phyloP scores from a whole-genome alignment of 2,888 invertebrate genomes.

The Pterostichus niger region DNA sequence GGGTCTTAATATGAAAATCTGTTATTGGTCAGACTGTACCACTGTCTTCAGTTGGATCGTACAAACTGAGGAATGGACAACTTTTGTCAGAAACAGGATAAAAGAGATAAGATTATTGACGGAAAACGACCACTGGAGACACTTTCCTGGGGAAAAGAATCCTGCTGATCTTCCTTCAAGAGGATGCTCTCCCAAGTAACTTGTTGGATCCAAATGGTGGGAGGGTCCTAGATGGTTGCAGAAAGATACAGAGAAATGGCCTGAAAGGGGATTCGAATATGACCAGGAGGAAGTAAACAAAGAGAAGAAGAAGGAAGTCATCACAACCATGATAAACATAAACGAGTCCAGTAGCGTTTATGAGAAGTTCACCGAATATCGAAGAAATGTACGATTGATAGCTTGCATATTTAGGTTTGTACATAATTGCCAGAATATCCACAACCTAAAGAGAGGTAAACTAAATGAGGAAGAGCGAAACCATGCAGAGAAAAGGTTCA shows the following conservation, averaged over 20 bases:
- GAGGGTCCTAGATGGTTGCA: constrained; percentile 71
- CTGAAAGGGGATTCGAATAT: too few relatives aligned
- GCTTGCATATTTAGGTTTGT: constrained; percentile 68
- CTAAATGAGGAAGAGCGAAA: constrained; percentile 21
- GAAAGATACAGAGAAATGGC: constrained; percentile 69
- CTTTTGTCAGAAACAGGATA: constrained; percentile 70
- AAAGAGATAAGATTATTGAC: constrained; percentile 70
- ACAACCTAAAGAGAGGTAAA: constrained; percentile 54
- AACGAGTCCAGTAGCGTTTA: constrained; percentile 27
- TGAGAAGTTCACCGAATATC: constrained; percentile 68
- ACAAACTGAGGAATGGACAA: constrained; percentile 68
- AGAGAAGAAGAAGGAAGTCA: constrained; percentile 50
- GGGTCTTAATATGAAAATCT: constrained; percentile 31
- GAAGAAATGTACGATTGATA: constrained; percentile 68
- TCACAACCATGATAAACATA: constrained; percentile 42
- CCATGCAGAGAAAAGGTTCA: constrained; percentile 23
- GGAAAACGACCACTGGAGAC: constrained; percentile 68
- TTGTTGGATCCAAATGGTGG: constrained; percentile 71
- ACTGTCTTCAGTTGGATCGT: constrained; percentile 70
- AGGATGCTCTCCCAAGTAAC: constrained; percentile 69
- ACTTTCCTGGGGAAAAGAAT: constrained; percentile 71
- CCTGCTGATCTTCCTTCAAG: constrained; percentile 72
- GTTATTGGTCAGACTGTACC: constrained; percentile 70
- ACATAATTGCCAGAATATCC: constrained; percentile 32
- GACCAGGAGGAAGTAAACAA: constrained; percentile 61